Conservation (phyloP, 2,888 invertebrate genomes). For the Antitype chi region DNA sequence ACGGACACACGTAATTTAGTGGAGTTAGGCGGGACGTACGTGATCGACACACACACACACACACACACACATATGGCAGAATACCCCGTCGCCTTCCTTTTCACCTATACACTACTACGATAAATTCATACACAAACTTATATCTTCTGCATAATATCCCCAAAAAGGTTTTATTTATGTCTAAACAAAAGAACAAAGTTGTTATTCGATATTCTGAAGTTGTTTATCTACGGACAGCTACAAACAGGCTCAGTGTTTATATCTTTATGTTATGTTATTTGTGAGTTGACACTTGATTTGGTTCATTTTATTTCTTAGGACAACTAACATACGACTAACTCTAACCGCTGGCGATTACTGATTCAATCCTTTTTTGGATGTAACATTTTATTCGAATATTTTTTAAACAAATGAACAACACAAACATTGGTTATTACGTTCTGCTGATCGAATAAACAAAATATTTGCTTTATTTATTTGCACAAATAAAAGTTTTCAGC, state of each 20-base stretch:
- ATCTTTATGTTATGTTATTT: slow-evolving; percentile 21
- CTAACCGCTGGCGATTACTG: slow-evolving; percentile 38
- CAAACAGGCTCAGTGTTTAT: slow-evolving; percentile 35
- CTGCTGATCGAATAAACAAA: slow-evolving; percentile 5
- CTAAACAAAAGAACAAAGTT: slow-evolving; percentile 47
- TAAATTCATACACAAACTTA: slow-evolving; percentile 34
- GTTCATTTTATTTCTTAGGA: slow-evolving; percentile 5
- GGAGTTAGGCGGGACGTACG: slow-evolving; percentile 41
- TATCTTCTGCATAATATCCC: slow-evolving; percentile 40
- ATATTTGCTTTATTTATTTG: slow-evolving; percentile 4
- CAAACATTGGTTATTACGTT: background rate
- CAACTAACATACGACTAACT: background rate
- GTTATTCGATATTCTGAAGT: slow-evolving; percentile 48
- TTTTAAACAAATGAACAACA: slow-evolving; percentile 4
- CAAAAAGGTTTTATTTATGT: slow-evolving; percentile 57
- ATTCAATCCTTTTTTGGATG: background rate
- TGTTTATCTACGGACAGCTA: slow-evolving; percentile 27
- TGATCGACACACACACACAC: slow-evolving; percentile 37
- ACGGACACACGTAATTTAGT: slow-evolving; percentile 43
- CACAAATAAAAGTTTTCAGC: slow-evolving; percentile 16
- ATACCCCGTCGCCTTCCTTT: slow-evolving; percentile 17
- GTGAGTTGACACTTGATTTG: slow-evolving; percentile 18
- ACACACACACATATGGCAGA: background rate
- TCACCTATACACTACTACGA: slow-evolving; percentile 37
- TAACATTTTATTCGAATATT: background rate